A percentile compares a stretch with the other conserved stretches of the same genome.
Evolutionary conservation across 2,113 vertebrate genomes (phyloP).

Genomic region (Pterocles orientalis): DNA sequence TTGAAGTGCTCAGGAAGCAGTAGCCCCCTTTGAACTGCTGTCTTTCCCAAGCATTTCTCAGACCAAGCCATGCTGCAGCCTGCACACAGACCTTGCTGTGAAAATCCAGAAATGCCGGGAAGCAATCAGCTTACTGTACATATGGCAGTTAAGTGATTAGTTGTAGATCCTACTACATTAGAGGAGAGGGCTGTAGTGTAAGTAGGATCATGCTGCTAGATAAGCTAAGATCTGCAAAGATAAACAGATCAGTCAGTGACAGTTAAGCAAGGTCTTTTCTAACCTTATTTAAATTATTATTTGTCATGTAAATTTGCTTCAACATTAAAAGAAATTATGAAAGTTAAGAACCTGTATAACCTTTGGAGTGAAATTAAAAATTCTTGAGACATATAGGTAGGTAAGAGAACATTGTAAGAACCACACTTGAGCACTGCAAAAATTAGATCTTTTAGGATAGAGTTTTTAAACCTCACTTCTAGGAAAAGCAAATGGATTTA

Average conservation of each 20-base stretch:
- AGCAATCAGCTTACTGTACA: accelerated
- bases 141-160: neutral
- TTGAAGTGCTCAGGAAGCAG: neutral
- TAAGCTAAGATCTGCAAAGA: neutral
- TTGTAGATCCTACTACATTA: neutral
- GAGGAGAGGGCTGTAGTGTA: accelerated
- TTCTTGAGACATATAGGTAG: accelerated
- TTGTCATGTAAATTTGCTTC: neutral
- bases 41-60: neutral
- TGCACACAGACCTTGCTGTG: accelerated
- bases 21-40: neutral
- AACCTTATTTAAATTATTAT: neutral
- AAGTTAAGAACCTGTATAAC: neutral
- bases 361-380: neutral
- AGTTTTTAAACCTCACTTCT: neutral
- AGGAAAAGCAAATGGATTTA: neutral
- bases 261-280: neutral
- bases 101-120: neutral
- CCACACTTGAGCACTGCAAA: neutral
- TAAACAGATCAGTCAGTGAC: neutral
- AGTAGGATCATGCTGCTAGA: neutral
- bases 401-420: neutral
- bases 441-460: neutral
- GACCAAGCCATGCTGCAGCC: neutral
- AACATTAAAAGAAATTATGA: neutral